These are phyloP conservation scores for Drosophila nasuta DNA, from an alignment of 1,140 invertebrate species.

Conservation along the genomic window DNA sequence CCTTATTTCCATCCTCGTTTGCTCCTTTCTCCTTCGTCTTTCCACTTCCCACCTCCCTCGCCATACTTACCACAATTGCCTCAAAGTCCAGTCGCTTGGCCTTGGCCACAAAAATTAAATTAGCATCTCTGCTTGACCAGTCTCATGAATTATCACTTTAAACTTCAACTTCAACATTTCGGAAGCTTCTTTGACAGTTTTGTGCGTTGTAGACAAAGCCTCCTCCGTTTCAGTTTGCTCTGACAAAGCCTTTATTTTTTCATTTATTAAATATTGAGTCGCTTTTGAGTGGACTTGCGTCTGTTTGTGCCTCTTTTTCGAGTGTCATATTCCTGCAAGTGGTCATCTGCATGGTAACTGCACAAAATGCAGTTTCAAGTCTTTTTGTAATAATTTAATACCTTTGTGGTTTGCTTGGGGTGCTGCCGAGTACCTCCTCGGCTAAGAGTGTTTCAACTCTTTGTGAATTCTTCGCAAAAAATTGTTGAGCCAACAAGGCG, in stretches of 20 bases:
- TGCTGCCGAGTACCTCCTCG: constrained; percentile 12
- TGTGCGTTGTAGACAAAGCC: background rate
- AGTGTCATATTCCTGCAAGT: constrained; percentile 52
- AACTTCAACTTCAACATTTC: constrained; percentile 8
- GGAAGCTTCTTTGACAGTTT: constrained; percentile 12
- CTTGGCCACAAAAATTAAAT: constrained; percentile 69
- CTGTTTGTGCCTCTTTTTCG: constrained; percentile 37
- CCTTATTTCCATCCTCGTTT: constrained; percentile 16
- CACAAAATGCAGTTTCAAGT: constrained; percentile 36
- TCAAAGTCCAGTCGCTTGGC: constrained; percentile 44
- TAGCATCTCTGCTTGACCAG: constrained; percentile 58
- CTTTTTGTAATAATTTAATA: constrained; percentile 69
- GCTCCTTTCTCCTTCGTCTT: background rate
- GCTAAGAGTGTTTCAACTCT: constrained; percentile 47
- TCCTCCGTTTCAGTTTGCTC: background rate
- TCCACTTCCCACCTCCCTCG: background rate
- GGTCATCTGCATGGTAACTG: background rate
- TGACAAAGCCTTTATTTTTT: constrained; percentile 20
- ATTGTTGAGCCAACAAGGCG: constrained; percentile 6
- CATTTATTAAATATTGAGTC: constrained; percentile 42
- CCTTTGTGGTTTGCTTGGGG: constrained; percentile 55
- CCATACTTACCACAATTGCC: background rate
- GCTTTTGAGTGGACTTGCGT: constrained; percentile 8
- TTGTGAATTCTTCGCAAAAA: constrained; percentile 39
- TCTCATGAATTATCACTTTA: constrained; percentile 39